Evolutionary conservation across 2,113 vertebrate genomes (phyloP).

Genomic region (Campylomormyrus tamandua): DNA sequence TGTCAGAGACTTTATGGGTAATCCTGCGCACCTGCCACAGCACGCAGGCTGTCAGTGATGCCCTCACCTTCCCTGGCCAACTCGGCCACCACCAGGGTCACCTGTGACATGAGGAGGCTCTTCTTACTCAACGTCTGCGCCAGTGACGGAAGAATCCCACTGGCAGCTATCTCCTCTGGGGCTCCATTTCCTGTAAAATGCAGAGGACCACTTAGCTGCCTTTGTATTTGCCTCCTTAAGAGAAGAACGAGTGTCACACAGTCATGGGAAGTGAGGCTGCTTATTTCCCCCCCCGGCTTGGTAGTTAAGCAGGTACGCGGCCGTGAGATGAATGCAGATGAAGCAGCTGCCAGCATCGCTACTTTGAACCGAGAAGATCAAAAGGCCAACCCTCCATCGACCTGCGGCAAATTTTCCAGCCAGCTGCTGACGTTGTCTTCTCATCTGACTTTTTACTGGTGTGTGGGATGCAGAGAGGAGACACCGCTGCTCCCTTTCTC

Average conservation of each 20-base stretch:
- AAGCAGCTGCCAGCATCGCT: background rate
- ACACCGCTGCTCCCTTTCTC: background rate
- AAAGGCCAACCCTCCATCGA: background rate
- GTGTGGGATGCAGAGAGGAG: background rate
- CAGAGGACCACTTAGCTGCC: background rate
- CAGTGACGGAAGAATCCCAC: constrained; percentile 61
- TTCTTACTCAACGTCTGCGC: constrained; percentile 57
- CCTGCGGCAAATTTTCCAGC: background rate
- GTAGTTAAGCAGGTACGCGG: background rate
- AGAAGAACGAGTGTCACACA: background rate
- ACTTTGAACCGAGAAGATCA: background rate
- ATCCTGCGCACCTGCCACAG: background rate
- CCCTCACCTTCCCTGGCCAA: constrained; percentile 70
- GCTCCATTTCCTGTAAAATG: constrained; percentile 59
- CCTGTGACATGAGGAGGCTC: constrained; percentile 56
- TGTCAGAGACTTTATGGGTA: background rate
- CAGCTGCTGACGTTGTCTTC: background rate
- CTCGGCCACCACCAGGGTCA: constrained; percentile 71
- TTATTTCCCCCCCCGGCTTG: background rate
- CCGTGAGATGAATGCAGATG: constrained; percentile 1
- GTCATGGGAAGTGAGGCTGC: background rate
- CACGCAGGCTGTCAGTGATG: background rate
- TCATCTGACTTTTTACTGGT: background rate
- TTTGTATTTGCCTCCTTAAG: background rate
- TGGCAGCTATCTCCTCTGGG: constrained; percentile 53